Conservation (phyloP, 2,113 vertebrate genomes). For the Osmerus mordax region DNA sequence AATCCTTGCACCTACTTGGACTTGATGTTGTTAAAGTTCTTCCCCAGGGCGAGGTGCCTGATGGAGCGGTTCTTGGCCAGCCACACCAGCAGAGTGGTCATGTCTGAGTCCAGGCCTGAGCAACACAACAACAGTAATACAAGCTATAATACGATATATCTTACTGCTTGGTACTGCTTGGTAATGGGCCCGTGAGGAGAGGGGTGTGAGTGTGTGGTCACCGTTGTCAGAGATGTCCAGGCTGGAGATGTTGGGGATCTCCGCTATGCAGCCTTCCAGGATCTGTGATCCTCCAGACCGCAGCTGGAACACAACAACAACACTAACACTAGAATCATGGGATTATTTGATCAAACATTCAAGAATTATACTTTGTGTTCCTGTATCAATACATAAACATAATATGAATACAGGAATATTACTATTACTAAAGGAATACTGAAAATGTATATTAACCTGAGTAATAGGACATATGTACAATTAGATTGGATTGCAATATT, state of each 20-base stretch:
- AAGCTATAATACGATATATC: background rate
- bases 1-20: slow-evolving; percentile 78
- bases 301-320: slow-evolving; percentile 73
- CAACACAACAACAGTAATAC: background rate
- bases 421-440: too few relatives aligned
- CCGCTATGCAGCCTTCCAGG: slow-evolving; percentile 94
- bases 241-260: slow-evolving; percentile 94
- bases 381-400: too few relatives aligned
- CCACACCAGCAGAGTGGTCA: slow-evolving; percentile 93
- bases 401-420: too few relatives aligned
- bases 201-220: slow-evolving; percentile 45
- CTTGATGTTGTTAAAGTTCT: slow-evolving; percentile 99
- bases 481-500: background rate
- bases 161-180: too few relatives aligned
- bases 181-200: background rate
- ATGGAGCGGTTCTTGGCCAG: slow-evolving; percentile 95
- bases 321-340: background rate
- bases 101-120: slow-evolving; percentile 88
- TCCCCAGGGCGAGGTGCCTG: slow-evolving; percentile 89
- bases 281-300: slow-evolving; percentile 93
- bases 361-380: background rate
- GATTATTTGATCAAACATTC: background rate
- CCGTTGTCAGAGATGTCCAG: slow-evolving; percentile 98
- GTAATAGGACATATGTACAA: background rate
- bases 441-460: background rate